Percentiles rank a stretch among this genome's conserved stretches.
These are phyloP conservation scores for Eremophila alpestris DNA, from an alignment of 2,797 vertebrate genomes.

Conservation along the genomic window DNA sequence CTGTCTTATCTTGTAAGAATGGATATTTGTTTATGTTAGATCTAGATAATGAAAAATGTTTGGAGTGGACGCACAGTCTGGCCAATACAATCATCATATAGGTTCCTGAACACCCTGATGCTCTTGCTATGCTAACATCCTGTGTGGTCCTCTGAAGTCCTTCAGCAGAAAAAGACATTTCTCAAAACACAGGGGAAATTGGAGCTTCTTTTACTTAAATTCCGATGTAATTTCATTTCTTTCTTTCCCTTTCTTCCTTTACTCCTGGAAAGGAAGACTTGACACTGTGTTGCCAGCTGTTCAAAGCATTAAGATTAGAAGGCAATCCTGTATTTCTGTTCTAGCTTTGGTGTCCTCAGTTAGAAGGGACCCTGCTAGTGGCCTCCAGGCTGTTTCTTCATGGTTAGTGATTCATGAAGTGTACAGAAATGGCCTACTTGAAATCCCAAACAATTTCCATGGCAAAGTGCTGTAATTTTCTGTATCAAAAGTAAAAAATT, in stretches of 20 bases:
- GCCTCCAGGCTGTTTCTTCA: not conserved
- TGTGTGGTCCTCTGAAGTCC: not conserved
- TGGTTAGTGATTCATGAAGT: not conserved
- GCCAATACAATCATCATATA: rapidly evolving
- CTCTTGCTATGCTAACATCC: not conserved
- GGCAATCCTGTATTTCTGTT: not conserved
- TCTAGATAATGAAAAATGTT: not conserved
- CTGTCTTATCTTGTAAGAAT: not conserved
- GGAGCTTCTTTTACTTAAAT: not conserved
- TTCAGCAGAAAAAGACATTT: not conserved
- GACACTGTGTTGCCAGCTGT: not conserved
- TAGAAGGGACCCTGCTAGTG: not conserved
- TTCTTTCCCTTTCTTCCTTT: not conserved
- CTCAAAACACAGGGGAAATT: not conserved
- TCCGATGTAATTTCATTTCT: not conserved
- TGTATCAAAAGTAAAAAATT: not conserved
- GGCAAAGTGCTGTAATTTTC: not conserved
- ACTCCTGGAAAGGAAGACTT: not conserved
- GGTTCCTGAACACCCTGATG: not conserved
- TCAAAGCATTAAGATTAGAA: not conserved
- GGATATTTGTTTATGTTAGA: not conserved
- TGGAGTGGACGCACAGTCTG: not conserved
- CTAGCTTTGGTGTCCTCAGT: not conserved
- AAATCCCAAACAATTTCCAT: not conserved
- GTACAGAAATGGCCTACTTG: not conserved